These are phyloP conservation scores for Ganaspis brasiliensis DNA, from an alignment of 2,888 invertebrate genomes.

Conservation along the genomic window DNA sequence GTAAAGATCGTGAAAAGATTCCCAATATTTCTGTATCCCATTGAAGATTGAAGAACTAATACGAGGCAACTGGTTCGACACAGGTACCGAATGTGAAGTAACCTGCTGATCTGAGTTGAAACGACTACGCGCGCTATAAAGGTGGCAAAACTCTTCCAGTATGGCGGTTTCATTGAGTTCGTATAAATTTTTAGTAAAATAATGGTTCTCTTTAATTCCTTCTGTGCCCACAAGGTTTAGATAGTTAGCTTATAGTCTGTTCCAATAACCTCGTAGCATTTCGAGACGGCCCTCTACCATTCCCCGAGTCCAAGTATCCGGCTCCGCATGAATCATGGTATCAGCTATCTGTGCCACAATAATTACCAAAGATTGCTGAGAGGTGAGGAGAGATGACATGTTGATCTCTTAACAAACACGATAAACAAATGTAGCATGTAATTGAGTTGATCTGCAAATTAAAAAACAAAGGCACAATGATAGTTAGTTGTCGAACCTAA, in stretches of 20 bases:
- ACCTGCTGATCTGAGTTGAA: too few species aligned
- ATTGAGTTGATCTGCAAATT: background rate
- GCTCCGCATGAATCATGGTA: background rate
- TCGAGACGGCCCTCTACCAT: background rate
- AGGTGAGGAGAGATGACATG: background rate
- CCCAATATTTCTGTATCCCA: too few species aligned
- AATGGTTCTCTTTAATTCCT: background rate
- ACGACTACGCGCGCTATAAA: background rate
- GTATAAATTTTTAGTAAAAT: background rate
- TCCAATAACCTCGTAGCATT: background rate
- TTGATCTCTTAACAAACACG: background rate
- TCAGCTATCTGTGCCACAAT: background rate
- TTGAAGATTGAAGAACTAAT: background rate
- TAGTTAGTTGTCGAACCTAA: too few species aligned
- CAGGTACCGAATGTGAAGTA: too few species aligned
- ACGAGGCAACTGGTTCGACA: too few species aligned
- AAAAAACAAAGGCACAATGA: background rate
- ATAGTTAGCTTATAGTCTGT: background rate
- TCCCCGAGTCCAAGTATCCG: background rate
- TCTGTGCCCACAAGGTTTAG: background rate
- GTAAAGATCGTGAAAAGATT: too few species aligned
- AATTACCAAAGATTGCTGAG: background rate
- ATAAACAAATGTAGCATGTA: background rate
- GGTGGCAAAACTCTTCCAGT: background rate
- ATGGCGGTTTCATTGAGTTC: background rate